Evolutionary conservation across 2,888 invertebrate species (phyloP), one percentile per base, ranked within the genome.

Genomic region (Sminthurides aquaticus): DNA sequence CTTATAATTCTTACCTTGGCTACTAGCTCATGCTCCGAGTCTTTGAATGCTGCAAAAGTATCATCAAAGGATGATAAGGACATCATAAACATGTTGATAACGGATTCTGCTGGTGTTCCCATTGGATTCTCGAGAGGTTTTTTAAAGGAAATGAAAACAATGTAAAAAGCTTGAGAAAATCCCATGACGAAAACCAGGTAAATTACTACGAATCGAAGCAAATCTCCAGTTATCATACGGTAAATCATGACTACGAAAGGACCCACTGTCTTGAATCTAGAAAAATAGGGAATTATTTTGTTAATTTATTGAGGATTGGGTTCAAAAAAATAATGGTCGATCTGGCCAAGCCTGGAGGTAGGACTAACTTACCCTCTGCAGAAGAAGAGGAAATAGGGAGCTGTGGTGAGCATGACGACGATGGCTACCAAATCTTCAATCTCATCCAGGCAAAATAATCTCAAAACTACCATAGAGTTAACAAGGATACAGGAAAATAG

Each of bases 161-260:
- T 88, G 79, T 92, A 94, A 78, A 90, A 94, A 0, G 94, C 92
- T 86, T 98, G 97, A 1, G 97, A 95, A 78, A 98, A 98, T 66
- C 93, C 93, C 86, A 97, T 88, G 3, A 99, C 91, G 78, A 99
- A 98, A 2, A 99, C 94, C 69, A 94, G 81, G 78, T 98, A 99
- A 77, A 99, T 99, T 57, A 90, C 89, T 68, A 96, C 94, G 79
- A 99, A 99, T 71, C 98, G 85, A 27, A 97, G 81, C 29, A 98
- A 82, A 80, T 99, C 98, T 64, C 97, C 95, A 85, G 90, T 89
- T 58, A 98, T 90, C 94, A 99, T 98, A 71, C 96, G 86, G 80
- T 98, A 98, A 75, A 99, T 95, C 97, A 98, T 98, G 73, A 97
- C 93, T n/a, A 98, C 98, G 85, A 98, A 98, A 0, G 98, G 98